These are phyloP conservation scores for Holocentrus rufus DNA, from an alignment of 2,797 vertebrate species.

Conservation along the genomic window DNA sequence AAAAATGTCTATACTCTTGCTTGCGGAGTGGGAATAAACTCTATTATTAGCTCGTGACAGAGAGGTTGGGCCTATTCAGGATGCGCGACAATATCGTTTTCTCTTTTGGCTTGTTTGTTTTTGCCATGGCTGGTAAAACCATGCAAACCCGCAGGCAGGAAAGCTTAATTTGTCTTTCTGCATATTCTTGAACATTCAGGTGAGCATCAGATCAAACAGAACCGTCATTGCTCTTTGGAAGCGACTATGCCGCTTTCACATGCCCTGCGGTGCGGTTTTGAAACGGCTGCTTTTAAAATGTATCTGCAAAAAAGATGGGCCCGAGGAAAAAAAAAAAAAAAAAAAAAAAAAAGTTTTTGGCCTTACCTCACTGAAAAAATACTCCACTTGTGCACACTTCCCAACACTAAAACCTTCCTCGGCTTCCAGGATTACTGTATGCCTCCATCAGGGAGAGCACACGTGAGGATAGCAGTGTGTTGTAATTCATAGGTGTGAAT, in stretches of 20 bases:
- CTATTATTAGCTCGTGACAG: constrained; percentile 29
- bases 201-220: neutral
- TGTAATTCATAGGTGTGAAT: constrained; percentile 25
- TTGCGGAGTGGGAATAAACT: constrained; percentile 31
- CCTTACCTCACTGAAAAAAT: neutral
- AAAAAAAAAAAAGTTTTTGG: too few species aligned
- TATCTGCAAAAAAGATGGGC: neutral
- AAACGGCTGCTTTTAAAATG: neutral
- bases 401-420: neutral
- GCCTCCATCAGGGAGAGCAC: neutral
- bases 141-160: neutral
- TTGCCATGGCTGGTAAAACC: neutral
- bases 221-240: neutral
- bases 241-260: too few species aligned
- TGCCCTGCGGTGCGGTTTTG: neutral
- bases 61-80: constrained; percentile 23
- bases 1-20: constrained; percentile 31
- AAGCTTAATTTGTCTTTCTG: neutral
- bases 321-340: too few species aligned
- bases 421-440: neutral
- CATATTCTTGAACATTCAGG: neutral
- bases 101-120: neutral
- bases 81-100: constrained; percentile 18
- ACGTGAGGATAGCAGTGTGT: constrained; percentile 26
- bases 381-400: neutral